A percentile compares a stretch with the other conserved stretches of the same genome.
These are phyloP conservation scores for Leptogaster cylindrica DNA, from an alignment of 2,888 invertebrate genomes.

Conservation along the genomic window DNA sequence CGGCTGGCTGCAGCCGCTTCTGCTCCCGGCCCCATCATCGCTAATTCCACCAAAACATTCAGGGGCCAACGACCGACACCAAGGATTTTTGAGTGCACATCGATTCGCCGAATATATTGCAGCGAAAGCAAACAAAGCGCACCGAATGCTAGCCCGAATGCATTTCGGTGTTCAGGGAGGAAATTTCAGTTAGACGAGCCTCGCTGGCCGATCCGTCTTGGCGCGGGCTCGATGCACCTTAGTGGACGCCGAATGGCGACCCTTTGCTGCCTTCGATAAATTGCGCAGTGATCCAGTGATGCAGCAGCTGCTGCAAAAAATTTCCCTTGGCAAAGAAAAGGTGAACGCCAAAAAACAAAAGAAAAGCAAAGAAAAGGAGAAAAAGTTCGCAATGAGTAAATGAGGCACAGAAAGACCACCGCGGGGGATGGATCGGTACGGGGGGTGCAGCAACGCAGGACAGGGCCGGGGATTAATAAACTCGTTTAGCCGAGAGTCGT, in stretches of 20 bases:
- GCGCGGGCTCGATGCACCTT: not conserved
- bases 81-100: conserved; percentile 40
- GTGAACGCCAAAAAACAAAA: conserved; percentile 12
- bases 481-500: conserved; percentile 27
- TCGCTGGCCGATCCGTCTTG: conserved; percentile 7
- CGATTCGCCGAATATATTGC: conserved; percentile 30
- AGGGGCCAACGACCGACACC: conserved; percentile 32
- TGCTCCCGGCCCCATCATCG: not conserved
- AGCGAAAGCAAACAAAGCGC: conserved; percentile 21
- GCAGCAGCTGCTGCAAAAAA: conserved; percentile 38
- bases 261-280: conserved; percentile 17
- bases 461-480: conserved; percentile 24
- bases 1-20: not conserved
- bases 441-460: not conserved
- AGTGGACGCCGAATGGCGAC: not conserved
- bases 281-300: conserved; percentile 28
- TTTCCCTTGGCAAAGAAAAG: conserved; percentile 19
- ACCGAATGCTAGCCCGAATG: not conserved
- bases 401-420: not conserved
- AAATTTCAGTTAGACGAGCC: conserved; percentile 30
- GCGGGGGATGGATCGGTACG: not conserved
- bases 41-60: conserved; percentile 27
- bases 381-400: conserved; percentile 23
- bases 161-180: conserved; percentile 35
- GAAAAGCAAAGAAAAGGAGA: no score